These are phyloP conservation scores for Dichetophora obliterata DNA, from an alignment of 2,888 invertebrate species.

Conservation along the genomic window DNA sequence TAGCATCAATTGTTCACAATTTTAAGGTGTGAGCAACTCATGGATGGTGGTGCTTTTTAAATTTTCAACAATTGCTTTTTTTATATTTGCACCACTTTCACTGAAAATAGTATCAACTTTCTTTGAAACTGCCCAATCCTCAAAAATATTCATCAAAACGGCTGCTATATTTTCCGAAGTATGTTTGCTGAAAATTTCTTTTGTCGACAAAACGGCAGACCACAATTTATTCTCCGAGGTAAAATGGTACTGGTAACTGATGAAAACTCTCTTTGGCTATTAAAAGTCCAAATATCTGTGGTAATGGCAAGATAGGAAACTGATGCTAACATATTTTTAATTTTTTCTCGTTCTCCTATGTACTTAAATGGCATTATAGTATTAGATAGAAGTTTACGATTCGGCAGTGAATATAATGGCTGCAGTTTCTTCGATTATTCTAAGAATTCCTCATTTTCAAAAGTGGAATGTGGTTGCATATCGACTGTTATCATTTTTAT, in stretches of 20 bases:
- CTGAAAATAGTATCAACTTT: constrained; percentile 33
- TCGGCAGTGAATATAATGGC: constrained; percentile 17
- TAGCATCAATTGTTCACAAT: constrained; percentile 16
- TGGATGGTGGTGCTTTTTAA: constrained; percentile 37
- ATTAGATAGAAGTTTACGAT: too few species aligned
- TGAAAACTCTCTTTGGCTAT: constrained; percentile 9
- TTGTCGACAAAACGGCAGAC: constrained; percentile 32
- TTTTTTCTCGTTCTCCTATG: background rate
- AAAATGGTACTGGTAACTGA: too few species aligned
- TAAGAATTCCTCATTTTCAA: constrained; percentile 22
- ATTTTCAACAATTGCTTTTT: constrained; percentile 16
- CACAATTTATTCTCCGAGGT: background rate
- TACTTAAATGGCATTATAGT: constrained; percentile 19
- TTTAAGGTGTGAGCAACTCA: constrained; percentile 24
- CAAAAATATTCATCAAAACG: too few species aligned
- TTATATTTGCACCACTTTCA: constrained; percentile 21
- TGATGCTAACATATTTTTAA: background rate
- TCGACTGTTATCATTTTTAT: background rate
- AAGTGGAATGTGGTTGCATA: constrained; percentile 9
- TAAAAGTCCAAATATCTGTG: constrained; percentile 32
- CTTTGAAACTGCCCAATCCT: too few species aligned
- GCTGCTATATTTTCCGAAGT: too few species aligned
- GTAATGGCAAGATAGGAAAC: constrained; percentile 12
- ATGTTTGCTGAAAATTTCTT: constrained; percentile 26
- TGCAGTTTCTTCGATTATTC: constrained; percentile 4